phyloP scores from a whole-genome alignment of 2,113 vertebrate species.

The Ameiurus melas region DNA sequence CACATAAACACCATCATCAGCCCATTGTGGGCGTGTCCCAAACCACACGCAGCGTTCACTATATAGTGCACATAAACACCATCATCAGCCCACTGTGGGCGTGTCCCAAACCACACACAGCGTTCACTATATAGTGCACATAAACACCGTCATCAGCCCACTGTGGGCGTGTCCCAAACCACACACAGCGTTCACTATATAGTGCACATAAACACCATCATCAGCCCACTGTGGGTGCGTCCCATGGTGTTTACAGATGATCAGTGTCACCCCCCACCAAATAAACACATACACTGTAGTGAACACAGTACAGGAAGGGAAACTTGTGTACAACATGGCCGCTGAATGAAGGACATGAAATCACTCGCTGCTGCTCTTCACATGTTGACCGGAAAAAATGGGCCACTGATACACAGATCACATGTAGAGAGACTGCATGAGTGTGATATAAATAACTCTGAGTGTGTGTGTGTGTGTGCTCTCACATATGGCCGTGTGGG shows the following conservation, averaged over 20 bases:
- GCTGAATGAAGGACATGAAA: conserved; percentile 15
- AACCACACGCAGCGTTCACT: too few relatives aligned
- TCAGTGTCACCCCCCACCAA: neutral
- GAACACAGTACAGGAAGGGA: neutral
- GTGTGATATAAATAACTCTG: conserved; percentile 37
- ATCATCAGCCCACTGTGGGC: too few relatives aligned
- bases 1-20: too few relatives aligned
- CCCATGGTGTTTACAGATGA: neutral
- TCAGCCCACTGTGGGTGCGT: too few relatives aligned
- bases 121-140: too few relatives aligned
- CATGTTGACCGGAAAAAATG: conserved; percentile 41
- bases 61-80: too few relatives aligned
- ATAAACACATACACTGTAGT: neutral
- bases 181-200: neutral
- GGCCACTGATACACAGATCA: conserved; percentile 41
- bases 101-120: too few relatives aligned
- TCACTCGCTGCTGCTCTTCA: conserved; percentile 30
- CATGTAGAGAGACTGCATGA: conserved; percentile 43
- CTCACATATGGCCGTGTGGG: conserved; percentile 48
- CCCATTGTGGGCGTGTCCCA: too few relatives aligned
- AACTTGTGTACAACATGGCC: conserved; percentile 9
- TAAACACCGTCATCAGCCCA: too few relatives aligned
- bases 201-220: neutral
- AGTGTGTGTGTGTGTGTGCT: neutral
- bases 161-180: too few relatives aligned